These are phyloP conservation scores for Drosophila eohydei DNA, from an alignment of 2,888 invertebrate species.

Conservation along the genomic window DNA sequence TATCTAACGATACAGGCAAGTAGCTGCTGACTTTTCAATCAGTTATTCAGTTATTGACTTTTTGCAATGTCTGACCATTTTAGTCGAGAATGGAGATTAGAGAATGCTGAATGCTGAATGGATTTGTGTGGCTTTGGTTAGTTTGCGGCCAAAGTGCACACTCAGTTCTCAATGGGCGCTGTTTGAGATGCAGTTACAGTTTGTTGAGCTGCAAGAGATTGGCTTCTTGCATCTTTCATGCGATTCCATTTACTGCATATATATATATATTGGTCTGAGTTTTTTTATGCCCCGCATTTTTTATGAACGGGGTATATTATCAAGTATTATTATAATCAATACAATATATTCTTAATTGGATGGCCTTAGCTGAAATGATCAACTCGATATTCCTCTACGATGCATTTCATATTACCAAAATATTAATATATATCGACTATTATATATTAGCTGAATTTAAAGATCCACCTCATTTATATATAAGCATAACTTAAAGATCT, in stretches of 20 bases:
- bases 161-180: constrained; percentile 10
- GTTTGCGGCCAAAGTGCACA: constrained; percentile 60
- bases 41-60: constrained; percentile 47
- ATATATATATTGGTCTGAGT: constrained; percentile 14
- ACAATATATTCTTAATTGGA: too few relatives aligned
- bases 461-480: too few relatives aligned
- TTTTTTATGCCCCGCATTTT: neutral
- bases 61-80: constrained; percentile 26
- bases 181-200: constrained; percentile 41
- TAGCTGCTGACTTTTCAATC: constrained; percentile 40
- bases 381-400: too few relatives aligned
- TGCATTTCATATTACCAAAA: too few relatives aligned
- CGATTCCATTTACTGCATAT: constrained; percentile 44
- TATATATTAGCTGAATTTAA: too few relatives aligned
- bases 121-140: constrained; percentile 53
- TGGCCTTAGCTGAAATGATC: too few relatives aligned
- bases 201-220: constrained; percentile 32
- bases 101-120: constrained; percentile 3
- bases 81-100: neutral
- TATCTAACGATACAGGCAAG: constrained; percentile 15
- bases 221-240: constrained; percentile 41
- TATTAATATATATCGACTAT: too few relatives aligned
- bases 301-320: neutral
- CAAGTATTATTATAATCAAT: too few relatives aligned
- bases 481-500: too few relatives aligned